Conservation (phyloP, 1,140 invertebrate species). For the Rhynchophorus ferrugineus region DNA sequence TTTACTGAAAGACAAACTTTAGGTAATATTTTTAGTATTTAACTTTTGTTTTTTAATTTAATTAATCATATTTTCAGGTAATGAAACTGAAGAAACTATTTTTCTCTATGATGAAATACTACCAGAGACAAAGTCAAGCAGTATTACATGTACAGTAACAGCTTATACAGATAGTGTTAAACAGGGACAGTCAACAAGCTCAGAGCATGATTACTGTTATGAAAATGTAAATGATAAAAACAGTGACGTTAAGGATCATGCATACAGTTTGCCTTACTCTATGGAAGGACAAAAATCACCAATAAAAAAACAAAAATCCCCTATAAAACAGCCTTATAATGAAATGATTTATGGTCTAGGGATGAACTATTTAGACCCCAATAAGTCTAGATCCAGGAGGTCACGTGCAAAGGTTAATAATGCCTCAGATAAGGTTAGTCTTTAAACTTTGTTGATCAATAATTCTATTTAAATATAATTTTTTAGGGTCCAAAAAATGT, state of each 20-base stretch:
- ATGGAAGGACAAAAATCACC: not conserved
- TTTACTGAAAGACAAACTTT: slow-evolving; percentile 79
- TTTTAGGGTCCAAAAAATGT: slow-evolving; percentile 12
- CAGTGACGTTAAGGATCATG: slow-evolving; percentile 20
- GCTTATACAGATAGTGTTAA: not conserved
- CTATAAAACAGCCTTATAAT: slow-evolving; percentile 17
- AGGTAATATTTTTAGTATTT: slow-evolving; percentile 39
- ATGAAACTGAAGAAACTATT: slow-evolving; percentile 67
- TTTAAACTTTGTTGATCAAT: not conserved
- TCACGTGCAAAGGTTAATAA: slow-evolving; percentile 3
- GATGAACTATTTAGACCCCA: slow-evolving; percentile 9
- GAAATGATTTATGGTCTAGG: slow-evolving; percentile 18
- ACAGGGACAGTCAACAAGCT: slow-evolving; percentile 11
- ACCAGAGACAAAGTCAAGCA: not conserved
- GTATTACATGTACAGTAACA: slow-evolving; percentile 1
- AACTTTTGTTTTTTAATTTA: not conserved
- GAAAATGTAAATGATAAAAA: slow-evolving; percentile 10
- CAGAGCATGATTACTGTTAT: slow-evolving; percentile 30
- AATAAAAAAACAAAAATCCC: slow-evolving; percentile 13
- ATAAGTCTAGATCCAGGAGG: slow-evolving; percentile 2
- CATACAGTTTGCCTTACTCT: slow-evolving; percentile 22
- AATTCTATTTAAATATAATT: not conserved
- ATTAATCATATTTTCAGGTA: slow-evolving; percentile 28
- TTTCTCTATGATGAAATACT: slow-evolving; percentile 48
- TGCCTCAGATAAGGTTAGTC: slow-evolving; percentile 11